phyloP scores from a whole-genome alignment of 2,888 invertebrate genomes.

The Thereva unica region DNA sequence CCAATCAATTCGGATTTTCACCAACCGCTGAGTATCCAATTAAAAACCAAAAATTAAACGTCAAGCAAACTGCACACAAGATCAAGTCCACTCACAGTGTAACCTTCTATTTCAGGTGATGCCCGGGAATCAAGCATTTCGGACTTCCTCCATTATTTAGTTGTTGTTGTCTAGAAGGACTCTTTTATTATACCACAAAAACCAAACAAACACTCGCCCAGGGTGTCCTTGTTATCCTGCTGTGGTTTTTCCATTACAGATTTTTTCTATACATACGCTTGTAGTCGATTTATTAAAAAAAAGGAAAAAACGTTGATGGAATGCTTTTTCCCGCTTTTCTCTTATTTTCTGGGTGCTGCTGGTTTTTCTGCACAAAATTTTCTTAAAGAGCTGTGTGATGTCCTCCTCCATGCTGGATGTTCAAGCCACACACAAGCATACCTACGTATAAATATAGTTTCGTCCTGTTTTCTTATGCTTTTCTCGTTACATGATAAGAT shows the following conservation, averaged over 20 bases:
- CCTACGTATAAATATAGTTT: no score
- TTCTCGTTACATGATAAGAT: not conserved
- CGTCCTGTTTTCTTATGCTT: no score
- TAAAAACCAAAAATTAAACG: constrained; percentile 58
- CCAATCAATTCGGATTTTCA: constrained; percentile 13
- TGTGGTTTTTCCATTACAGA: constrained; percentile 36
- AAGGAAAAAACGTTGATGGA: constrained; percentile 8
- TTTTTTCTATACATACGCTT: constrained; percentile 14
- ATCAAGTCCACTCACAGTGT: constrained; percentile 37
- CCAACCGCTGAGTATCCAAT: constrained; percentile 56
- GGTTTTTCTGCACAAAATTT: constrained; percentile 4
- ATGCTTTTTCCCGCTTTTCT: constrained; percentile 5
- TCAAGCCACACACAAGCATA: no score
- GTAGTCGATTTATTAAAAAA: constrained; percentile 13
- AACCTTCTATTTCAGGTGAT: constrained; percentile 30
- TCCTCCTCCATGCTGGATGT: no score
- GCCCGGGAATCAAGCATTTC: constrained; percentile 12
- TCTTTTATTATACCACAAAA: constrained; percentile 33
- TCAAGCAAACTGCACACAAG: constrained; percentile 46
- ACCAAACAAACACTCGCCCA: constrained; percentile 35
- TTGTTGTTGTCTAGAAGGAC: not conserved
- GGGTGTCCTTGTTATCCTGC: constrained; percentile 35
- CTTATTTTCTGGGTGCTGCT: constrained; percentile 8
- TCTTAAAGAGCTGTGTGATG: constrained; percentile 14
- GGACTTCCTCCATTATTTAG: constrained; percentile 4